Evolutionary conservation across 2,113 vertebrate species (phyloP).

Genomic region (Euleptes europaea): DNA sequence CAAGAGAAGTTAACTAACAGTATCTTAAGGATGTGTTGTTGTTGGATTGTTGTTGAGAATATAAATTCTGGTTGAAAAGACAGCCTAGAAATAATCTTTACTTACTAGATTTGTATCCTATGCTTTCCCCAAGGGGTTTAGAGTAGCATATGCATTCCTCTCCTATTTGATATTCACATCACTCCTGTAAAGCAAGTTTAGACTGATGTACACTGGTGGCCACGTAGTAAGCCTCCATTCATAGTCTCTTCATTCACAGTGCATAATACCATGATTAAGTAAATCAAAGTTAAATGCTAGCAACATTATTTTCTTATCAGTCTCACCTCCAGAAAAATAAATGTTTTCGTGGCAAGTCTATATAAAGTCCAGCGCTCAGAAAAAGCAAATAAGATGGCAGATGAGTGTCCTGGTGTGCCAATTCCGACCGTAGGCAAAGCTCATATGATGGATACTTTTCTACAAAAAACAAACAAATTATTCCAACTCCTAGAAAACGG

Average conservation of each 20-base stretch:
- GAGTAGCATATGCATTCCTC: no score
- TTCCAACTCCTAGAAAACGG: background rate
- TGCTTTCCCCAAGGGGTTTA: no score
- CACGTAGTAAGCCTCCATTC: no score
- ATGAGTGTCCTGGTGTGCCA: no score
- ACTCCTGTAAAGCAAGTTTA: no score
- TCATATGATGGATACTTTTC: background rate
- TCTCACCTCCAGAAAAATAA: background rate
- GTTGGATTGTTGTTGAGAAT: background rate
- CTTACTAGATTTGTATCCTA: no score
- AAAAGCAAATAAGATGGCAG: no score
- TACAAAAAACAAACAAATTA: background rate
- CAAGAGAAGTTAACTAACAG: background rate
- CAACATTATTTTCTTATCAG: background rate
- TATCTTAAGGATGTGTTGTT: background rate
- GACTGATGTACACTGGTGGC: no score
- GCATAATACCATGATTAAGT: background rate
- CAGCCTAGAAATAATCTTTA: background rate
- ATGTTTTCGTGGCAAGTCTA: conserved; percentile 23
- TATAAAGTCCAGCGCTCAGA: background rate
- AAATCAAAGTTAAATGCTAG: conserved; percentile 4
- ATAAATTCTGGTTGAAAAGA: background rate
- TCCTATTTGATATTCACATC: no score
- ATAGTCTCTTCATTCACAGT: no score
- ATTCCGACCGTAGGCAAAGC: background rate